Percentiles rank a stretch among this genome's conserved stretches.
Evolutionary conservation across 2,888 invertebrate genomes (phyloP).

Genomic region (Noctua pronuba): DNA sequence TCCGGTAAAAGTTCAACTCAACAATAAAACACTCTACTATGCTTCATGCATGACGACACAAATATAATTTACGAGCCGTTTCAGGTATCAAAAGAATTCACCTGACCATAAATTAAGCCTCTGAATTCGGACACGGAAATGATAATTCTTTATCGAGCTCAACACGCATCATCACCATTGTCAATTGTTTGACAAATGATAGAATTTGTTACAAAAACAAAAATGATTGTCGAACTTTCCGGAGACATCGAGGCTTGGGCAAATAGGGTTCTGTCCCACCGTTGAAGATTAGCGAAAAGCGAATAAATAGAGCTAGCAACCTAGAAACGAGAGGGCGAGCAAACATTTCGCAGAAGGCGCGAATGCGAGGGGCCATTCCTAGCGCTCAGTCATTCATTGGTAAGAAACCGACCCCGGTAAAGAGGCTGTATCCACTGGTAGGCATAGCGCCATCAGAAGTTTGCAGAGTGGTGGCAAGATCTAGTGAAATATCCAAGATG

Average conservation of each 20-base stretch:
- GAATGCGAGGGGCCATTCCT: neutral
- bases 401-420: too few relatives aligned
- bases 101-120: conserved; percentile 16
- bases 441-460: too few relatives aligned
- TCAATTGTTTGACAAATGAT: conserved; percentile 39
- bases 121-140: conserved; percentile 19
- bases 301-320: too few relatives aligned
- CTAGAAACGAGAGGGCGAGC: neutral
- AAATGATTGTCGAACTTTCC: conserved; percentile 30
- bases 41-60: conserved; percentile 7
- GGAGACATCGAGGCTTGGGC: conserved; percentile 19
- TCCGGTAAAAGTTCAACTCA: neutral
- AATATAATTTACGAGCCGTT: conserved; percentile 28
- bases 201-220: conserved; percentile 25
- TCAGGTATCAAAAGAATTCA: conserved; percentile 29
- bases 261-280: neutral
- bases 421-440: neutral
- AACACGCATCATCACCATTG: conserved; percentile 30
- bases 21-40: conserved; percentile 30
- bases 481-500: too few relatives aligned
- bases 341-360: neutral
- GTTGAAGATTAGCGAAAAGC: neutral
- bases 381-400: neutral
- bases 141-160: conserved; percentile 18
- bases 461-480: too few relatives aligned